Conservation (phyloP, 2,113 vertebrate species). For the Prunella fulvescens region DNA sequence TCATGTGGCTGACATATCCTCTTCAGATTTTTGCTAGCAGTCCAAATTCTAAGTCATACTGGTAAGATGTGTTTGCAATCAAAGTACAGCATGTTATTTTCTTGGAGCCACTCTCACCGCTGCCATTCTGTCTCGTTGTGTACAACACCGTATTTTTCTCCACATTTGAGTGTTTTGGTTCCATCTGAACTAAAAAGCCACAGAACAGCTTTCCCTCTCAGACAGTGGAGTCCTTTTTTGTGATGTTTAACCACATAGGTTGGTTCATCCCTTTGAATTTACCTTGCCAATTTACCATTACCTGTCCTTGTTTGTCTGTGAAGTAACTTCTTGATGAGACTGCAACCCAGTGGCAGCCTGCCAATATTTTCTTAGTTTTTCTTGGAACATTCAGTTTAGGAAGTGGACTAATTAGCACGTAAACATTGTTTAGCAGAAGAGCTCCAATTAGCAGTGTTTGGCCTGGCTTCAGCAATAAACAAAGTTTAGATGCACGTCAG, state of each 20-base stretch:
- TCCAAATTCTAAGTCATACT: not conserved
- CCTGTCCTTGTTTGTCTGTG: not conserved
- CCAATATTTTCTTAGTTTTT: slow-evolving; percentile 75
- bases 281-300: not conserved
- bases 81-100: not conserved
- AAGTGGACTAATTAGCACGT: slow-evolving; percentile 84
- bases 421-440: slow-evolving; percentile 78
- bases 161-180: not conserved
- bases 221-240: not conserved
- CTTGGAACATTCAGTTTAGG: slow-evolving; percentile 83
- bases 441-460: slow-evolving; percentile 77
- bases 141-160: not conserved
- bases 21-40: not conserved
- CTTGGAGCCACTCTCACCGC: not conserved
- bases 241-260: fast-evolving
- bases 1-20: not conserved
- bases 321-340: not conserved
- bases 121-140: fast-evolving
- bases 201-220: not conserved
- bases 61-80: not conserved
- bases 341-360: slow-evolving; percentile 69
- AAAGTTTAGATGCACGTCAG: slow-evolving; percentile 63
- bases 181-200: not conserved
- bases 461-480: slow-evolving; percentile 62
- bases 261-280: not conserved